Conservation (phyloP, 1,140 invertebrate genomes). For the Plodia interpunctella region DNA sequence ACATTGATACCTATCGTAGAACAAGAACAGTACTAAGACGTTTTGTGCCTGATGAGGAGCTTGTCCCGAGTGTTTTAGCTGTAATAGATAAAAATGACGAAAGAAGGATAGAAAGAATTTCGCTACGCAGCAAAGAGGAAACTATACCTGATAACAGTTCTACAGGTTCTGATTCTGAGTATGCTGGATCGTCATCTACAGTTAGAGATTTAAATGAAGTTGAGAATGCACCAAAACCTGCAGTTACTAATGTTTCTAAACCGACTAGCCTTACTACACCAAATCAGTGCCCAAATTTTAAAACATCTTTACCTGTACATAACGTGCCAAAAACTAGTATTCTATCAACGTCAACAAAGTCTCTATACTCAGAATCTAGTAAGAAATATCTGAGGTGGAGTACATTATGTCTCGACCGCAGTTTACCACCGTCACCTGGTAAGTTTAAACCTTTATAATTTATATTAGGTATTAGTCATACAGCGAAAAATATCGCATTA, state of each 20-base stretch:
- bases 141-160: constrained; percentile 42
- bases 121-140: constrained; percentile 25
- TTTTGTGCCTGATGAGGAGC: not conserved
- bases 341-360: constrained; percentile 33
- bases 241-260: not conserved
- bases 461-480: too few species aligned
- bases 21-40: not conserved
- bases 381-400: constrained; percentile 16
- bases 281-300: constrained; percentile 18
- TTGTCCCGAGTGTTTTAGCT: not conserved
- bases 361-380: constrained; percentile 20
- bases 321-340: constrained; percentile 27
- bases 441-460: not conserved
- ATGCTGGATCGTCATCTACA: constrained; percentile 46
- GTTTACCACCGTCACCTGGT: constrained; percentile 6
- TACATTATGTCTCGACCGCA: not conserved
- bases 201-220: constrained; percentile 35
- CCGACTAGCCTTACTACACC: not conserved
- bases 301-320: constrained; percentile 30
- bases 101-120: constrained; percentile 20
- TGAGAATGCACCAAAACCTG: not conserved
- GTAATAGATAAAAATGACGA: constrained; percentile 17
- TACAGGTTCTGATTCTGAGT: constrained; percentile 54
- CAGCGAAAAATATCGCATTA: too few species aligned
- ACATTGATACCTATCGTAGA: constrained; percentile 40